phyloP scores from a whole-genome alignment of 2,888 invertebrate genomes.

The Chelonus formosanus region DNA sequence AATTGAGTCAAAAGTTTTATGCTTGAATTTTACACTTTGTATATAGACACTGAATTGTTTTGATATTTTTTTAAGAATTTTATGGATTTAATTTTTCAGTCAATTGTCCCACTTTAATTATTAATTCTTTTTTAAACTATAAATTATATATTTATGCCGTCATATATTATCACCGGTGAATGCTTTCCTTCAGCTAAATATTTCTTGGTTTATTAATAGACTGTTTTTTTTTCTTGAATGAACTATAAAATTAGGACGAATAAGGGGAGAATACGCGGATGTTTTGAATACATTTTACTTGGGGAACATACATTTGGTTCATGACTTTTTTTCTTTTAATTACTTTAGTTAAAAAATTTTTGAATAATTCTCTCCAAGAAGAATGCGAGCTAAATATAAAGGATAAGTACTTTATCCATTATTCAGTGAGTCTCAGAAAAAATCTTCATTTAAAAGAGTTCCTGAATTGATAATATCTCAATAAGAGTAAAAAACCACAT shows the following conservation, averaged over 20 bases:
- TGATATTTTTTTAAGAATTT: no score
- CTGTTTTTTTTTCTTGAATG: background rate
- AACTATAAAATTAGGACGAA: conserved; percentile 10
- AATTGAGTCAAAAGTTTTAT: background rate
- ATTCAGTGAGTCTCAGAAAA: no score
- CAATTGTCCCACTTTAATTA: background rate
- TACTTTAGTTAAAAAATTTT: background rate
- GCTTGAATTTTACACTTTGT: background rate
- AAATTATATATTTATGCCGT: background rate
- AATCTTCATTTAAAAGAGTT: no score
- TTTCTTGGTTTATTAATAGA: conserved; percentile 11
- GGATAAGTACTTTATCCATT: no score
- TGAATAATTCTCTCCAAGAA: no score
- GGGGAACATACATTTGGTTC: no score
- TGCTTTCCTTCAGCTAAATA: conserved; percentile 3
- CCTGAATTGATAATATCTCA: no score
- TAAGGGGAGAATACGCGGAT: background rate
- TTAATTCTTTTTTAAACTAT: background rate
- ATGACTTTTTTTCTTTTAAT: background rate
- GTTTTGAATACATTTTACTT: background rate
- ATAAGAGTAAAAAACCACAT: no score
- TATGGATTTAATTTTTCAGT: no score
- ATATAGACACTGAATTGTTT: no score
- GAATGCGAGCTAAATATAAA: no score
- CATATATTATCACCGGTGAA: conserved; percentile 7